These are phyloP conservation scores for Therioaphis trifolii DNA, from an alignment of 2,888 invertebrate genomes.

Conservation along the genomic window DNA sequence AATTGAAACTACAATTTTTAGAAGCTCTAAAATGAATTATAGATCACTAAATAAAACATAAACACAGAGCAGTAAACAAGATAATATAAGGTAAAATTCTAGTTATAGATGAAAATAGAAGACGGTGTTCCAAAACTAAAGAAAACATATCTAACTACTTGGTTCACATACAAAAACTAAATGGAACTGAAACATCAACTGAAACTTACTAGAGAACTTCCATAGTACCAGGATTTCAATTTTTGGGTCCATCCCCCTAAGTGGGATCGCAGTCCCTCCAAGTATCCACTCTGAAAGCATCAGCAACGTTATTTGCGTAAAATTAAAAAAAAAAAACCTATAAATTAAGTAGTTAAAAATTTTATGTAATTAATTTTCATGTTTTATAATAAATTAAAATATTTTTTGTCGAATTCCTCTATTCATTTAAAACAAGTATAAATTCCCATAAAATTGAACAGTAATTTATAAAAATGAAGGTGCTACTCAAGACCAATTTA, in stretches of 20 bases:
- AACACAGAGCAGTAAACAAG: constrained; percentile 54
- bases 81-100: constrained; percentile 55
- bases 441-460: constrained; percentile 12
- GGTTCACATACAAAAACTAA: constrained; percentile 61
- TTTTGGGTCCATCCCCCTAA: constrained; percentile 96
- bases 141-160: constrained; percentile 62
- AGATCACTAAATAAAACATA: constrained; percentile 56
- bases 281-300: constrained; percentile 85
- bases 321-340: constrained; percentile 49
- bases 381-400: background rate
- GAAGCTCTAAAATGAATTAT: constrained; percentile 59
- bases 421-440: background rate
- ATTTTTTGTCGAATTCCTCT: background rate
- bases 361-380: constrained; percentile 34
- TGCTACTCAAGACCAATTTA: constrained; percentile 51
- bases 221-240: constrained; percentile 97
- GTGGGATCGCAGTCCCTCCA: constrained; percentile 93
- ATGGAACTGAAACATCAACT: constrained; percentile 59
- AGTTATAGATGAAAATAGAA: constrained; percentile 55
- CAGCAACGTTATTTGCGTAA: constrained; percentile 54
- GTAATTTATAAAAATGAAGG: background rate
- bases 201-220: constrained; percentile 93
- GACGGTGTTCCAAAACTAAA: constrained; percentile 59
- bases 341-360: constrained; percentile 49
- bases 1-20: constrained; percentile 53